Conservation (phyloP, 2,888 invertebrate species). For the Tridacna crocea region DNA sequence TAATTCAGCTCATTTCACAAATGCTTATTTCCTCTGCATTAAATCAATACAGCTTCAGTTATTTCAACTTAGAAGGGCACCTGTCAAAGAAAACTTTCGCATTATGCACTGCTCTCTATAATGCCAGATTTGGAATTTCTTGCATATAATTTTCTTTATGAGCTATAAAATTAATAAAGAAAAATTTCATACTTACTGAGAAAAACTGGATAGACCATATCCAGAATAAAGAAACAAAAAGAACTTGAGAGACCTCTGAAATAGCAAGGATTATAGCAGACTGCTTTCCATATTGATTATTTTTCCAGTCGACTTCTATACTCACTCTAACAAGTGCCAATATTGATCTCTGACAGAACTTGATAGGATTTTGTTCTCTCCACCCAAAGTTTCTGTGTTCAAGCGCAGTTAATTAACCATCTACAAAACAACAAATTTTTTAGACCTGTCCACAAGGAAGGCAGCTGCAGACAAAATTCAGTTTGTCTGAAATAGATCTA, state of each 20-base stretch:
- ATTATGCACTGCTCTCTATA: too few relatives aligned
- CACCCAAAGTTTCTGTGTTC: not conserved
- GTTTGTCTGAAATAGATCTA: too few relatives aligned
- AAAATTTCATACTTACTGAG: too few relatives aligned
- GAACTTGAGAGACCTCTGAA: not conserved
- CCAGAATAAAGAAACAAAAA: too few relatives aligned
- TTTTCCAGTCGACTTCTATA: not conserved
- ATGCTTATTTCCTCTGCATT: not conserved
- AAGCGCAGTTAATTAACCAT: not conserved
- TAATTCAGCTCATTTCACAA: not conserved
- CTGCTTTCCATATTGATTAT: not conserved
- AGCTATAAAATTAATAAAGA: too few relatives aligned
- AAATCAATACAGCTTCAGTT: not conserved
- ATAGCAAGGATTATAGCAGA: not conserved
- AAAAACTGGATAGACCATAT: too few relatives aligned
- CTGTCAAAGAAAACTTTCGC: not conserved
- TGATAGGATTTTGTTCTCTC: not conserved
- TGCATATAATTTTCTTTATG: too few relatives aligned
- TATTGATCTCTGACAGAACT: not conserved
- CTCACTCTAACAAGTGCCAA: constrained; percentile 8
- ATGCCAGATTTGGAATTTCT: too few relatives aligned
- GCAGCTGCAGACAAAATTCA: too few relatives aligned
- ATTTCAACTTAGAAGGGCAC: not conserved
- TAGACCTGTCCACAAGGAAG: too few relatives aligned
- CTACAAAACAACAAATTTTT: too few relatives aligned